Evolutionary conservation across 2,797 vertebrate genomes (phyloP), one percentile per base, ranked within the genome.

Genomic region (Muscicapa comitata): DNA sequence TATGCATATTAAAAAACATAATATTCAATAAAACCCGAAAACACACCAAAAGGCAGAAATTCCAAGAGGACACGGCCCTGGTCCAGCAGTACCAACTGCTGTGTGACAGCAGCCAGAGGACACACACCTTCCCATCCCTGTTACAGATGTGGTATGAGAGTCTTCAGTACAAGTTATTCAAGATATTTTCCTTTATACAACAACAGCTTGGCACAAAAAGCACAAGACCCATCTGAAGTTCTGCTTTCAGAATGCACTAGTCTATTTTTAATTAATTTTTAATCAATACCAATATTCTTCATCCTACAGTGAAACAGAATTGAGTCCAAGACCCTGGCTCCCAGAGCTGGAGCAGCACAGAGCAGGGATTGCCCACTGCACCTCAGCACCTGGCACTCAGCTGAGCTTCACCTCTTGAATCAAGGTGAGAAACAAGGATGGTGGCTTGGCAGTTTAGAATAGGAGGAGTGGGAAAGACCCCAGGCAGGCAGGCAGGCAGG

Each of bases 91-190:
- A 59, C 13, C 74, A 55, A 33, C 0, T n/a, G 40, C 68, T 54
- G 7, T 18, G 29, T 54, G 85, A 45, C 65, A 75, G 67, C 2
- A 84, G 68, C 25, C 70, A 71, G 33, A 79, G 47, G 45, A 76
- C 40, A 84, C 26, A 40, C 40, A 35, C 10, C 35, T 33, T 74
- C 23, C 11, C 40, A 53, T 1, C 11, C 23, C 19, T 6, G 3
- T 12, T 55, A 57, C 51, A 78, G 8, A 45, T 1, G 1, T 6
- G 14, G 35, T 1, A 0, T 0, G 13, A 24, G 45, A 38, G 38
- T 17, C 63, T 78, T 33, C 53, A 23, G 42, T 5, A 33, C n/a
- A 54, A 61, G 8, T 72, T 21, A 50, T 11, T 67, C 35, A 79
- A 57, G 70, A 2, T 65, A 45, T 25, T 67, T 61, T 35, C 48